These are phyloP conservation scores for Lucilia sericata DNA, from an alignment of 1,140 invertebrate genomes.

Conservation along the genomic window DNA sequence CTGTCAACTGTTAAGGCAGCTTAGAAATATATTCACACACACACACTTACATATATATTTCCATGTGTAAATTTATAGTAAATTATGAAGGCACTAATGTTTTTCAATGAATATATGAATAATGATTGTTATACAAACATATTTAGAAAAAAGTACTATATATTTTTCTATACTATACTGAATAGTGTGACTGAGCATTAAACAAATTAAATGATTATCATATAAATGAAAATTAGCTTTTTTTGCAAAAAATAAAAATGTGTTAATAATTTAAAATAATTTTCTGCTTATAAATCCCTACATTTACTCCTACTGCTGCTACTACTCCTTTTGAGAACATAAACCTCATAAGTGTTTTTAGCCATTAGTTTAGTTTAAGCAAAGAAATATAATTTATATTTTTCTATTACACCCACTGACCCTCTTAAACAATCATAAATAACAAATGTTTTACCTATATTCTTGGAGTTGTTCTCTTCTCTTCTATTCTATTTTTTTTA, in stretches of 20 bases:
- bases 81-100: slow-evolving; percentile 36
- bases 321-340: no score
- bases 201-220: neutral
- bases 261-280: neutral
- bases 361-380: neutral
- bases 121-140: slow-evolving; percentile 12
- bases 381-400: neutral
- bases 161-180: neutral
- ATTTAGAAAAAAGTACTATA: neutral
- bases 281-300: no score
- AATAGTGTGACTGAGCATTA: neutral
- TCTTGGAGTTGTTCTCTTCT: neutral
- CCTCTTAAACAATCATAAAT: slow-evolving; percentile 24
- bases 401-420: slow-evolving; percentile 12
- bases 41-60: neutral
- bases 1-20: neutral
- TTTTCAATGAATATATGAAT: slow-evolving; percentile 32
- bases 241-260: neutral
- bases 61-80: neutral
- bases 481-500: neutral
- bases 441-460: neutral
- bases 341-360: neutral
- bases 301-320: no score
- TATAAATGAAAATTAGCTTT: neutral
- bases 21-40: neutral